These are phyloP conservation scores for Toxostoma redivivum DNA, from an alignment of 2,113 vertebrate genomes.

Conservation along the genomic window DNA sequence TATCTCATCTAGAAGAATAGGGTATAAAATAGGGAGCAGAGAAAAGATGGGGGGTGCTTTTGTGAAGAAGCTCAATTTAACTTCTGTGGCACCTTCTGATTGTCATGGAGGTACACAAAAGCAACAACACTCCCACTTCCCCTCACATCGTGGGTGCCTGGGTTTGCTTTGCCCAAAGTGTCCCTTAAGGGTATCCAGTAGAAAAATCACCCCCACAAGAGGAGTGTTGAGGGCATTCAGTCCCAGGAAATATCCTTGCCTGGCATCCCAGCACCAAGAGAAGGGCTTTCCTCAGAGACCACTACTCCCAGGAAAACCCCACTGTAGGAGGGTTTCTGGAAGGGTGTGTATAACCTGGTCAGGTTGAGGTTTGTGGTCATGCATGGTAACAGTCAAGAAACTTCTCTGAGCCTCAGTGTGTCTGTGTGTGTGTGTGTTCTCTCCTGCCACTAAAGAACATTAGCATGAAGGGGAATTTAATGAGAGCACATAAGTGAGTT, in stretches of 20 bases:
- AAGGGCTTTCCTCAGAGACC: not conserved
- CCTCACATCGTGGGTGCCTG: accelerated
- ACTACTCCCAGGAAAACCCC: not conserved
- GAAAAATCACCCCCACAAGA: not conserved
- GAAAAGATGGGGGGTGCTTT: not conserved
- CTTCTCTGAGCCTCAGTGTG: not conserved
- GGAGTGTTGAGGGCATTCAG: not conserved
- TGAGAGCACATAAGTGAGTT: not conserved
- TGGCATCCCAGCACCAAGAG: not conserved
- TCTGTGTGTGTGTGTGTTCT: not conserved
- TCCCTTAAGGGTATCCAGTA: not conserved
- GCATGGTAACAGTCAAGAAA: not conserved
- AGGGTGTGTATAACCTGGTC: not conserved
- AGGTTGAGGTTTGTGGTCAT: not conserved
- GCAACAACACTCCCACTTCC: not conserved
- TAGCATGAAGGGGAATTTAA: not conserved
- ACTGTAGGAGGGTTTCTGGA: not conserved
- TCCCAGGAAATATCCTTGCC: not conserved
- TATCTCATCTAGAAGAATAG: not conserved
- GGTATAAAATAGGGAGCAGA: not conserved
- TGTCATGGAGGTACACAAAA: not conserved
- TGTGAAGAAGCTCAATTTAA: not conserved
- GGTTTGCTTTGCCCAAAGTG: not conserved
- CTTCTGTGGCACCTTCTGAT: not conserved
- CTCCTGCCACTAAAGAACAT: not conserved